Percentiles rank a stretch among this genome's conserved stretches.
These are phyloP conservation scores for Limenitis camilla DNA, from an alignment of 2,888 invertebrate species.

Conservation along the genomic window DNA sequence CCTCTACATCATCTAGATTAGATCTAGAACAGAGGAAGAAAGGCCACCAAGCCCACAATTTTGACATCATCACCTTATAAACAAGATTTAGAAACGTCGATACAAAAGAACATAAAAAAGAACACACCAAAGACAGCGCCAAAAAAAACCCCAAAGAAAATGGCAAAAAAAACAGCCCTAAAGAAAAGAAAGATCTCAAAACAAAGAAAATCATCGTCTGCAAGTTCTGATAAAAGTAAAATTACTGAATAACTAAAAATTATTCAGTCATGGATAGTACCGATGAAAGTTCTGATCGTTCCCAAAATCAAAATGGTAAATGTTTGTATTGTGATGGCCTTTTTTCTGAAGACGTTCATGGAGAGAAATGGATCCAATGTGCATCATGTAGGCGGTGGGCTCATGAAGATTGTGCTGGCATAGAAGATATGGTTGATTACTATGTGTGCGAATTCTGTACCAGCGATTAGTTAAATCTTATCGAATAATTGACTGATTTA, in stretches of 20 bases:
- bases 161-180: no score
- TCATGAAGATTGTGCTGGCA: no score
- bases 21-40: constrained; percentile 18
- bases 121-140: constrained; percentile 10
- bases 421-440: no score
- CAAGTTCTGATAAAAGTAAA: no score
- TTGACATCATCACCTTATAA: constrained; percentile 12
- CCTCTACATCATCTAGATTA: constrained; percentile 16
- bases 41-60: constrained; percentile 15
- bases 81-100: constrained; percentile 3
- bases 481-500: constrained; percentile 16
- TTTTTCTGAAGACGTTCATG: constrained; percentile 12
- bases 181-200: constrained; percentile 16
- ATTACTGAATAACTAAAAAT: no score
- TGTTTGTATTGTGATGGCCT: no score
- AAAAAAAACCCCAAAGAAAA: no score
- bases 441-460: constrained; percentile 19
- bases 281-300: no score
- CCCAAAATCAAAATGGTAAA: no score
- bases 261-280: no score
- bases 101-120: constrained; percentile 11
- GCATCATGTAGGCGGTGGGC: no score
- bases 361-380: constrained; percentile 13
- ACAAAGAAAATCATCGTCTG: constrained; percentile 12
- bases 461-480: constrained; percentile 12